Percentiles rank a stretch among this genome's conserved stretches.
phyloP scores from a whole-genome alignment of 2,888 invertebrate genomes.

The Campoletis raptor region DNA sequence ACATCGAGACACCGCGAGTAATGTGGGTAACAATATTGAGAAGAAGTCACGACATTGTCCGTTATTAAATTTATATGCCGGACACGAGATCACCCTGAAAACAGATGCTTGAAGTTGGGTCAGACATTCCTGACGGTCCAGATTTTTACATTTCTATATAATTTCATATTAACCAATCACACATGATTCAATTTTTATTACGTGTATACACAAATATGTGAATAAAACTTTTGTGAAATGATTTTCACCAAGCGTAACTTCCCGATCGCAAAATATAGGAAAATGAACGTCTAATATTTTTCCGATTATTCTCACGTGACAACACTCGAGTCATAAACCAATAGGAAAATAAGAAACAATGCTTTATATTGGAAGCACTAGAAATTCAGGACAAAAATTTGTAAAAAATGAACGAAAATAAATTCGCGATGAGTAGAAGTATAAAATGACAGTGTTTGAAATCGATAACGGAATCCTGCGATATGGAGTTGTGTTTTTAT shows the following conservation, averaged over 20 bases:
- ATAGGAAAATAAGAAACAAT: background rate
- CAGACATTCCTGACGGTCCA: conserved; percentile 60
- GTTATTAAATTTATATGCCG: conserved; percentile 80
- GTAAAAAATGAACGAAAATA: background rate
- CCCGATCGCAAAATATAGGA: background rate
- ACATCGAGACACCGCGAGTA: background rate
- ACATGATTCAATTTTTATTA: conserved; percentile 13
- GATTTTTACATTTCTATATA: conserved; percentile 57
- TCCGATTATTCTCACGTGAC: background rate
- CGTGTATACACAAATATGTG: background rate
- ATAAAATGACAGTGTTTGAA: conserved; percentile 47
- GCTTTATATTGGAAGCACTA: background rate
- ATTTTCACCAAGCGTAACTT: background rate
- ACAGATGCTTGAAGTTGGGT: conserved; percentile 75
- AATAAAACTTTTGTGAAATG: background rate
- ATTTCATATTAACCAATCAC: conserved; percentile 76
- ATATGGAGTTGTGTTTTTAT: conserved; percentile 24
- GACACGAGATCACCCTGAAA: conserved; percentile 72
- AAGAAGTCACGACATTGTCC: conserved; percentile 76
- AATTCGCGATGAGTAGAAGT: background rate
- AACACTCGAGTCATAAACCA: background rate
- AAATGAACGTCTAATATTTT: background rate
- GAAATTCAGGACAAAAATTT: background rate
- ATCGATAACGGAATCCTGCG: conserved; percentile 47
- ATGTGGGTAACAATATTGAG: conserved; percentile 46